Evolutionary conservation across 2,888 invertebrate species (phyloP).

Genomic region (Volucella inanis): DNA sequence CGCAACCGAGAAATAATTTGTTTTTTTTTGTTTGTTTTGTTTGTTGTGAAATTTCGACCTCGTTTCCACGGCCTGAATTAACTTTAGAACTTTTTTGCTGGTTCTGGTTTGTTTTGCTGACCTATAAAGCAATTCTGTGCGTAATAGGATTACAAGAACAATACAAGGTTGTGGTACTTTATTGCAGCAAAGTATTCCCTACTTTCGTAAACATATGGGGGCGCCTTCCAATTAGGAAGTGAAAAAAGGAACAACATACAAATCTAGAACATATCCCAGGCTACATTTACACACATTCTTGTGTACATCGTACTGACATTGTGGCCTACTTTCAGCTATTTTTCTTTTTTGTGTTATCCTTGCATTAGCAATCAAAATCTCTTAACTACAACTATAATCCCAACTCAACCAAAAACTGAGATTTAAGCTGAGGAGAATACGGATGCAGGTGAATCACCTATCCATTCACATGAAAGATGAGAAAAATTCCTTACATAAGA

Average conservation of each 20-base stretch:
- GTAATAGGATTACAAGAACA: conserved; percentile 1
- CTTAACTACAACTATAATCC: conserved; percentile 72
- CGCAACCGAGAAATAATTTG: conserved; percentile 1
- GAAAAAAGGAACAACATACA: not conserved
- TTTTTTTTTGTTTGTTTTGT: not conserved
- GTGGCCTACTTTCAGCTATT: conserved; percentile 62
- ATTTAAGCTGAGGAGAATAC: conserved; percentile 39
- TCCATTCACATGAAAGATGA: conserved; percentile 56
- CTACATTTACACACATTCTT: not conserved
- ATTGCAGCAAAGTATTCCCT: conserved; percentile 25
- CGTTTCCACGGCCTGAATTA: conserved; percentile 22
- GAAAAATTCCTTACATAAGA: conserved; percentile 58
- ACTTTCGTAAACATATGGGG: conserved; percentile 1
- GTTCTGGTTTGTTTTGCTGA: conserved; percentile 1
- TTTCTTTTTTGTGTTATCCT: conserved; percentile 35
- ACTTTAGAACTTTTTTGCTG: conserved; percentile 20
- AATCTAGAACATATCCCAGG: not conserved
- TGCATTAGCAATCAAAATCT: conserved; percentile 72
- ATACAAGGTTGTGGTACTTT: conserved; percentile 9
- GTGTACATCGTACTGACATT: conserved; percentile 13
- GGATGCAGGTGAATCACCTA: conserved; percentile 62
- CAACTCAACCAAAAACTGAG: conserved; percentile 46
- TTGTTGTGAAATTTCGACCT: conserved; percentile 13
- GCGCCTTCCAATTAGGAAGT: conserved; percentile 15
- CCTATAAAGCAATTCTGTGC: conserved; percentile 36